A percentile compares a stretch with the other conserved stretches of the same genome.
phyloP scores from a whole-genome alignment of 2,113 vertebrate species.

The Anthoscopus minutus region DNA sequence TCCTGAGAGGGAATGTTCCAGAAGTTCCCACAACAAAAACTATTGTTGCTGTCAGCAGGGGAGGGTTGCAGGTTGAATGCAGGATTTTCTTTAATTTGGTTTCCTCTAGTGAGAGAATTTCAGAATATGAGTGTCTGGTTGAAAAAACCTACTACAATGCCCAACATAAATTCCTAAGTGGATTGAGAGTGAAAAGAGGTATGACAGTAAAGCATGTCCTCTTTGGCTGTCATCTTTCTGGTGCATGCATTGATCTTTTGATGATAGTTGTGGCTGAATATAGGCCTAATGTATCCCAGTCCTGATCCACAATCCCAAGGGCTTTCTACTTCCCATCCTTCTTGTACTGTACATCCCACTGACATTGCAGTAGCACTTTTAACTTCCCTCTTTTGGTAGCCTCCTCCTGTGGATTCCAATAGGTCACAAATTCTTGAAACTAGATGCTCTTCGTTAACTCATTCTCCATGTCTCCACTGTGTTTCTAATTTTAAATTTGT shows the following conservation, averaged over 20 bases:
- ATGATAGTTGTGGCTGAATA: not conserved
- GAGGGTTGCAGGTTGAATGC: not conserved
- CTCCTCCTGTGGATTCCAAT: not conserved
- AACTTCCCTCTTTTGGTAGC: not conserved
- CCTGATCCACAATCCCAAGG: not conserved
- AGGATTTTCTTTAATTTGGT: not conserved
- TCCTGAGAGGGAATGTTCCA: not conserved
- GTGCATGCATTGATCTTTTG: not conserved
- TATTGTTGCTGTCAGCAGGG: not conserved
- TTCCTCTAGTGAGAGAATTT: not conserved
- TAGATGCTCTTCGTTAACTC: not conserved
- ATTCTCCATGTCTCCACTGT: not conserved
- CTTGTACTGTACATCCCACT: accelerated
- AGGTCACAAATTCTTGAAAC: not conserved
- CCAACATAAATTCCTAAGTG: not conserved
- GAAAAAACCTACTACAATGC: not conserved
- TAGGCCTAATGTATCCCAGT: not conserved
- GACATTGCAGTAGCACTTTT: not conserved
- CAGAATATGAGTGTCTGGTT: not conserved
- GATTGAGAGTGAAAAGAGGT: accelerated
- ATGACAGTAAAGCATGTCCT: not conserved
- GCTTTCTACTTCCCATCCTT: not conserved
- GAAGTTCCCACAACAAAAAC: not conserved
- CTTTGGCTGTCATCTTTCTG: not conserved
- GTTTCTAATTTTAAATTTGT: not conserved